phyloP scores from a whole-genome alignment of 2,888 invertebrate genomes.

The Nomada fucata region DNA sequence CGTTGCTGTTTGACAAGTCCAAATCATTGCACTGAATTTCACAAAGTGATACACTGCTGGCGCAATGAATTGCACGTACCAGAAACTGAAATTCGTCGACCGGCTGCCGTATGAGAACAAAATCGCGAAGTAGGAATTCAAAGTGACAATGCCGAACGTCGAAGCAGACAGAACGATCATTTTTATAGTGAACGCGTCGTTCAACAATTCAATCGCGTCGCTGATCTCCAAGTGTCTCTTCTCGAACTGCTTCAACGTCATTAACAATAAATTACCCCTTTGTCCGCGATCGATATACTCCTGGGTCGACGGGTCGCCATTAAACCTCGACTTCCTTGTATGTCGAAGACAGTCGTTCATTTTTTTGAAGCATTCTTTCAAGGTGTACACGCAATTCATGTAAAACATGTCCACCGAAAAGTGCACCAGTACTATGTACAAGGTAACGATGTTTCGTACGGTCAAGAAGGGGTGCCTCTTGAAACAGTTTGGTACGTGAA shows the following conservation, averaged over 20 bases:
- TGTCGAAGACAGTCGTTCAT: slow-evolving; percentile 68
- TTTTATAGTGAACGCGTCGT: slow-evolving; percentile 72
- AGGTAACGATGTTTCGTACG: fast-evolving
- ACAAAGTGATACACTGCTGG: slow-evolving; percentile 62
- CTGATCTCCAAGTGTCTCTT: slow-evolving; percentile 74
- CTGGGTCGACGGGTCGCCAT: slow-evolving; percentile 41
- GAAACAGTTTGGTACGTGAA: slow-evolving; percentile 61
- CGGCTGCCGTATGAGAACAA: neutral
- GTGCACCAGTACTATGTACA: slow-evolving; percentile 62
- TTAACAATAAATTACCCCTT: slow-evolving; percentile 69
- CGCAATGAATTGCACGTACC: slow-evolving; percentile 65
- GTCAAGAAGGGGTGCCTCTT: fast-evolving
- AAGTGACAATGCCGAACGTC: slow-evolving; percentile 76
- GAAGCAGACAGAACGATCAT: slow-evolving; percentile 65
- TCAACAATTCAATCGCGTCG: slow-evolving; percentile 69
- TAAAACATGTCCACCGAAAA: slow-evolving; percentile 73
- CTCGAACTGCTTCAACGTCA: slow-evolving; percentile 70
- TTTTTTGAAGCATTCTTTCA: slow-evolving; percentile 69
- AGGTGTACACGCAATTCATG: slow-evolving; percentile 71
- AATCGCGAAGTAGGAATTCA: slow-evolving; percentile 62
- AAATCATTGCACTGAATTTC: slow-evolving; percentile 69
- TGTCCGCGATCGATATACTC: slow-evolving; percentile 59
- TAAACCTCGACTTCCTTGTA: slow-evolving; percentile 59
- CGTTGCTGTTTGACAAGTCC: slow-evolving; percentile 73
- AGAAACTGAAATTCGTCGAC: slow-evolving; percentile 57